phyloP scores from a whole-genome alignment of 2,797 vertebrate genomes.

The Momotus momota region DNA sequence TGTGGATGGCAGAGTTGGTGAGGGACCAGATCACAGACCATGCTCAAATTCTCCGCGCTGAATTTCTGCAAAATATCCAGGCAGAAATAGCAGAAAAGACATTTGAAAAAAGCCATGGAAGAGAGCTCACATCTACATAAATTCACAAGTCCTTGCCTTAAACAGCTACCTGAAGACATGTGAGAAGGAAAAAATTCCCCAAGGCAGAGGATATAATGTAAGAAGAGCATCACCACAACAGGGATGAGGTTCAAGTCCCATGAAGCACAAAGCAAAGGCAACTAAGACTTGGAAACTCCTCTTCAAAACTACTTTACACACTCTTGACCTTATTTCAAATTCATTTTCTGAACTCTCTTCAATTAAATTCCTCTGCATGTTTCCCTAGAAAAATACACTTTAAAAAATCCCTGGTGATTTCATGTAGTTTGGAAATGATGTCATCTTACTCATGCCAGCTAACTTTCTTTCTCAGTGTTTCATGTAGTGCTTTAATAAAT shows the following conservation, averaged over 20 bases:
- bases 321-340: not conserved
- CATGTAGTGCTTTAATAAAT: not conserved
- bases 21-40: not conserved
- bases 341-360: not conserved
- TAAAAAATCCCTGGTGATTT: not conserved
- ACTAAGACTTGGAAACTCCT: not conserved
- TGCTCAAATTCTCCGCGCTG: rapidly evolving
- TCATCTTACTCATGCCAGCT: not conserved
- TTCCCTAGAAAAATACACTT: not conserved
- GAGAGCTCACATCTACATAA: not conserved
- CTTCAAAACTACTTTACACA: not conserved
- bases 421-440: not conserved
- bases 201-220: not conserved
- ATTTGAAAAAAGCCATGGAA: not conserved
- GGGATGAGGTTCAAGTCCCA: not conserved
- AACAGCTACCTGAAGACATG: not conserved
- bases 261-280: not conserved
- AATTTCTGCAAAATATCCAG: not conserved
- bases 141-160: not conserved
- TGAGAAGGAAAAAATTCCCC: not conserved
- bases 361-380: not conserved
- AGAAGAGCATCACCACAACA: not conserved
- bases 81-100: not conserved
- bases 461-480: not conserved
- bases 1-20: not conserved